phyloP scores from a whole-genome alignment of 2,888 invertebrate species.

The Melangyna quadrimaculata region DNA sequence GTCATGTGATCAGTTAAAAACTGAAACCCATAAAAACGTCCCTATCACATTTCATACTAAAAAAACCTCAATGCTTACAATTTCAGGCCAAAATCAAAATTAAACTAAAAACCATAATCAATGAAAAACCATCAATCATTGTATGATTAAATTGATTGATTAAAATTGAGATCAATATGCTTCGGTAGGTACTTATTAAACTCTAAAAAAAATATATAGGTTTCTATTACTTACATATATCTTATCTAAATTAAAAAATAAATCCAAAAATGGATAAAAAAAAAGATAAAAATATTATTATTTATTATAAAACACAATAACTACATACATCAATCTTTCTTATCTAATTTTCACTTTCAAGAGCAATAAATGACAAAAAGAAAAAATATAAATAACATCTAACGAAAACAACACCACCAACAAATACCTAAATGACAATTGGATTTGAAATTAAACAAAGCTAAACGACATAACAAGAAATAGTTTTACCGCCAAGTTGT shows the following conservation, averaged over 20 bases:
- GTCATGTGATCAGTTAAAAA: no score
- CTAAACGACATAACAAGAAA: slow-evolving; percentile 46
- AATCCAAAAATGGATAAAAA: slow-evolving; percentile 17
- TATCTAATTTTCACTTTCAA: slow-evolving; percentile 32
- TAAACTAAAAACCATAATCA: neutral
- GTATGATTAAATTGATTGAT: neutral
- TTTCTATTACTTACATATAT: no score
- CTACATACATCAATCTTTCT: slow-evolving; percentile 11
- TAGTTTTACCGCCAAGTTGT: slow-evolving; percentile 35
- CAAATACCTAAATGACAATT: slow-evolving; percentile 31
- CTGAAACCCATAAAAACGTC: neutral
- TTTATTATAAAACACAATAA: neutral
- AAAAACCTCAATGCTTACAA: neutral
- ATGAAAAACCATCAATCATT: neutral
- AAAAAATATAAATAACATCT: slow-evolving; percentile 2
- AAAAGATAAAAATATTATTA: neutral
- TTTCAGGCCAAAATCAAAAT: neutral
- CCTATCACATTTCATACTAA: neutral
- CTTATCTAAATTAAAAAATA: neutral
- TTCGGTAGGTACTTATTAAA: neutral
- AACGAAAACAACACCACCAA: neutral
- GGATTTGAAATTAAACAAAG: slow-evolving; percentile 31
- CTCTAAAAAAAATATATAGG: neutral
- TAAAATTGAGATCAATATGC: neutral
- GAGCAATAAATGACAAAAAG: slow-evolving; percentile 6